These are phyloP conservation scores for Ophonus ardosiacus DNA, from an alignment of 2,888 invertebrate species.

Conservation along the genomic window DNA sequence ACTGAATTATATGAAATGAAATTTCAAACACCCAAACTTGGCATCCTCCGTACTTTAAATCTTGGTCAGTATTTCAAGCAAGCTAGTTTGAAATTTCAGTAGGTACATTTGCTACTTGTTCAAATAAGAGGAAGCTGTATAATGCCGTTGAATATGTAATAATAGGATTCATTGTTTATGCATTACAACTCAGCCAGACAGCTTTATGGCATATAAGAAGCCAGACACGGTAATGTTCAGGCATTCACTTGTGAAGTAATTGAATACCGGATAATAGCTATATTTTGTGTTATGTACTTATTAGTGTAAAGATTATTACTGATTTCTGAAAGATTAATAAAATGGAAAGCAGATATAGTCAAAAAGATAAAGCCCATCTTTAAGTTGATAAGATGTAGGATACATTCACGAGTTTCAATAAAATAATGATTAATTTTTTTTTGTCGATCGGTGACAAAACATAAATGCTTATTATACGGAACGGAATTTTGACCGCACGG, in stretches of 20 bases:
- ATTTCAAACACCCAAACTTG: neutral
- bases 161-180: constrained; percentile 1
- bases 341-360: too few relatives aligned
- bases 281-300: too few relatives aligned
- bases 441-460: too few relatives aligned
- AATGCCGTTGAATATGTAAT: neutral
- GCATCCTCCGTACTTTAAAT: neutral
- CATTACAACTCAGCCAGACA: constrained; percentile 9
- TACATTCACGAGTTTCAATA: too few relatives aligned
- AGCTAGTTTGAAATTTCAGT: constrained; percentile 3
- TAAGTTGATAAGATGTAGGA: too few relatives aligned
- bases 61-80: constrained; percentile 1
- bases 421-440: too few relatives aligned
- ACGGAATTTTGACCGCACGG: too few relatives aligned
- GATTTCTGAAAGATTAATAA: too few relatives aligned
- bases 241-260: neutral
- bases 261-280: too few relatives aligned
- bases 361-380: too few relatives aligned
- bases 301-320: too few relatives aligned
- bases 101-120: neutral
- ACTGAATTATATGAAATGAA: neutral
- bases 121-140: neutral
- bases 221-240: neutral
- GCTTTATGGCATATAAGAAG: constrained; percentile 5
- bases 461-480: too few relatives aligned